phyloP scores from a whole-genome alignment of 2,113 vertebrate genomes.

The Pavo muticus region DNA sequence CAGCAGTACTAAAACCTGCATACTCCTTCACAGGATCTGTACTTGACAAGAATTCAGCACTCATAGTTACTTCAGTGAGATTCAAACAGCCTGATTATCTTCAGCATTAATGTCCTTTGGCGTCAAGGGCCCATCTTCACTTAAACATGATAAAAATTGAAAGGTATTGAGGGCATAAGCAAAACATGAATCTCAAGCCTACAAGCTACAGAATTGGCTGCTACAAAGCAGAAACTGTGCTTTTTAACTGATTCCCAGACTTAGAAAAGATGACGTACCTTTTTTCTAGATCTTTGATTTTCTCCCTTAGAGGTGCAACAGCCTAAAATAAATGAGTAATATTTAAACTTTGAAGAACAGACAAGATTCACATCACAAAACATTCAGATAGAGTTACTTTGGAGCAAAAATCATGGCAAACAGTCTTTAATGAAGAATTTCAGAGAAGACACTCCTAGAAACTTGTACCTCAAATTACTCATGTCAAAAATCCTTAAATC shows the following conservation, averaged over 20 bases:
- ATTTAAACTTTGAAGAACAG: not conserved
- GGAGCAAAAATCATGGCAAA: not conserved
- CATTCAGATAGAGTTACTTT: accelerated
- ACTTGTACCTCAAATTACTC: not conserved
- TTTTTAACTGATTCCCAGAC: not conserved
- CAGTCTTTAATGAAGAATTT: not conserved
- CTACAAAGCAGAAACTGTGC: not conserved
- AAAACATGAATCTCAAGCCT: not conserved
- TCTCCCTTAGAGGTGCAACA: slow-evolving; percentile 85
- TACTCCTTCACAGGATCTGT: not conserved
- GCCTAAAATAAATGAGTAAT: slow-evolving; percentile 69
- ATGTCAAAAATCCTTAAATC: not conserved
- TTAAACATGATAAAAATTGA: not conserved
- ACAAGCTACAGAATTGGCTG: not conserved
- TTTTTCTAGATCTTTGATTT: slow-evolving; percentile 87
- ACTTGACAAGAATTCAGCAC: not conserved
- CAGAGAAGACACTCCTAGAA: not conserved
- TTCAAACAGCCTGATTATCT: not conserved
- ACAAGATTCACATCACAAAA: not conserved
- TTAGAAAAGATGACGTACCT: slow-evolving; percentile 76
- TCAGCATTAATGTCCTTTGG: not conserved
- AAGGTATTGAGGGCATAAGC: accelerated
- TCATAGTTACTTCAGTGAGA: not conserved
- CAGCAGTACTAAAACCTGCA: not conserved
- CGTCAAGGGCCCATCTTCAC: not conserved